Conservation (phyloP, 2,797 vertebrate species). For the Diceros bicornis region DNA sequence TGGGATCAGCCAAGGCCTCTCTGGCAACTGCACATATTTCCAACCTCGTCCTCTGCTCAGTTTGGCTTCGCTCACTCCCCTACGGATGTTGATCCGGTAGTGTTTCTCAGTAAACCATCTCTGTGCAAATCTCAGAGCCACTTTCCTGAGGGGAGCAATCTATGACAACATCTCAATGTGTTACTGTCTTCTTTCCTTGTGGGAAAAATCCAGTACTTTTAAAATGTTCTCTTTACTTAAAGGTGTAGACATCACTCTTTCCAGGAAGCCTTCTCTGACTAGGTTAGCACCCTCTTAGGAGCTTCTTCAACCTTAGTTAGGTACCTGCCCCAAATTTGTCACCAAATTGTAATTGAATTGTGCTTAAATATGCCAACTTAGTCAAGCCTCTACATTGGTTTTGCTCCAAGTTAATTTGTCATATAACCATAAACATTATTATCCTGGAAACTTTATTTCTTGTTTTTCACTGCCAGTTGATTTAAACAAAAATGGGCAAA, state of each 20-base stretch:
- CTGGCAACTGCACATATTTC: too few species aligned
- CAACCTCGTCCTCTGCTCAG: background rate
- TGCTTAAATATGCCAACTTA: background rate
- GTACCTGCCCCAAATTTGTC: background rate
- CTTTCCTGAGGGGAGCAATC: background rate
- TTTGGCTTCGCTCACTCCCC: background rate
- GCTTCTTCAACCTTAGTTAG: background rate
- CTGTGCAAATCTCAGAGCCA: background rate
- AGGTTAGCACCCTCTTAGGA: background rate
- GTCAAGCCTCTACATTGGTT: background rate
- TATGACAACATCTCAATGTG: background rate
- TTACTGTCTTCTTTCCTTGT: background rate
- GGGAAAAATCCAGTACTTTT: background rate
- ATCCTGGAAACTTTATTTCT: conserved; percentile 9
- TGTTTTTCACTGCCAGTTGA: background rate
- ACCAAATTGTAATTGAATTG: background rate
- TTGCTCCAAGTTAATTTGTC: conserved; percentile 14
- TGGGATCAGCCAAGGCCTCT: background rate
- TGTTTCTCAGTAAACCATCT: background rate
- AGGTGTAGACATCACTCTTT: background rate
- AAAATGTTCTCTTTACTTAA: background rate
- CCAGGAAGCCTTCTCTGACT: background rate
- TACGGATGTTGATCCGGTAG: too few species aligned
- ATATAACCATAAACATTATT: background rate
- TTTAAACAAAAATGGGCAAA: background rate